Base-by-base conservation (phyloP, 2,888 invertebrate genomes). In the Caenorhabditis japonica region DNA sequence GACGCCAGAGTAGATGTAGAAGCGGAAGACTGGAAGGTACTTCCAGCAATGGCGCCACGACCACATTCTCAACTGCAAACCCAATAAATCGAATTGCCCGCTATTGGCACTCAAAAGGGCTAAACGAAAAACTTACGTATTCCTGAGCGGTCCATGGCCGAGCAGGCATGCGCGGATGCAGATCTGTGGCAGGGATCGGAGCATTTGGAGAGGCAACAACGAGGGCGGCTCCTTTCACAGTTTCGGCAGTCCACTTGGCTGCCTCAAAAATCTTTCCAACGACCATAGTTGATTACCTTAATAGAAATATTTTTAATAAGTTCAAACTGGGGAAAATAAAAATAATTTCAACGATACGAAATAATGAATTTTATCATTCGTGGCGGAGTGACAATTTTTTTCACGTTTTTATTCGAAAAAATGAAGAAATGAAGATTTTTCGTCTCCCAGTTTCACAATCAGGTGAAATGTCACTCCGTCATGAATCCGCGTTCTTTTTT, bases 31-130 rank as follows among this genome's bases (percentile, higher is more conserved):
- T 66, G 84, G 84, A 21, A 83, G 75, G 73, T 76, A 82, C 79
- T 83, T 81, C 84, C 84, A 84, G 77, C 78, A 80, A 64, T 84
- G 82, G 59, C 84, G 81, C 84, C 84, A 84, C 38, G 84, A 84
- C 80, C 81, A 79, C 83, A 83, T 83, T 49, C 84, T 82, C 49
- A 84, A 47, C 84, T 84, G 52, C 36, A 79, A 71, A 13, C 3
- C 4, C 1, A 2, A 15, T 3, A 15, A 43, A 15, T 33, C 13
- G n/a, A n/a, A n/a, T n/a, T n/a, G n/a, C n/a, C n/a, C n/a, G n/a
- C n/a, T n/a, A n/a, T 36, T 51, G 13, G 7, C 2, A 1, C 38
- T n/a, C 2, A 5, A 4, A 21, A 39, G 21, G 33, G 4, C n/a
- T 27, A 15, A 12, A 23, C 27, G 15, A 12, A 10, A 25, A 59